Percentiles rank a stretch among this genome's conserved stretches.
phyloP scores from a whole-genome alignment of 2,797 vertebrate genomes.

The Chiroxiphia lanceolata region DNA sequence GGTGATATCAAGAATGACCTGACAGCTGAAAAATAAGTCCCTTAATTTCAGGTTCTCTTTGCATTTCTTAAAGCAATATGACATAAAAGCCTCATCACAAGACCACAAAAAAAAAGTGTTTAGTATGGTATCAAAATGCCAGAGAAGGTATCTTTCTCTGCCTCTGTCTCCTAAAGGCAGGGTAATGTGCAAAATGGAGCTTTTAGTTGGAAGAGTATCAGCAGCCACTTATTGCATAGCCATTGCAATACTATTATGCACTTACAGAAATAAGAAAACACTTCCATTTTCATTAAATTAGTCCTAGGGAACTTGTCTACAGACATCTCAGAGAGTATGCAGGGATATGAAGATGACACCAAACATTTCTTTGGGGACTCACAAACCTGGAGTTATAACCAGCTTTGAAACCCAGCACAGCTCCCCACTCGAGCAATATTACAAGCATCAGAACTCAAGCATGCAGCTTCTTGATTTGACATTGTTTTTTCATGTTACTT shows the following conservation, averaged over 20 bases:
- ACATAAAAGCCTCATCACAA: background rate
- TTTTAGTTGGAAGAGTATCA: background rate
- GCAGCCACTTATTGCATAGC: background rate
- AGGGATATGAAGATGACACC: accelerated
- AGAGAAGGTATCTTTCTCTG: too few relatives aligned
- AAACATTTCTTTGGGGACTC: background rate
- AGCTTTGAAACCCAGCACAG: background rate
- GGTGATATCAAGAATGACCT: background rate
- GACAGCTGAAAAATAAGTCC: background rate
- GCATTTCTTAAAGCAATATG: background rate
- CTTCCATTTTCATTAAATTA: background rate
- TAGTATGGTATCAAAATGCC: too few relatives aligned
- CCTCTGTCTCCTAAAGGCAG: too few relatives aligned
- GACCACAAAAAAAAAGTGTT: too few relatives aligned
- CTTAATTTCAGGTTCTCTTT: background rate
- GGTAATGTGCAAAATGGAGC: background rate
- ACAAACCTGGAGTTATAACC: background rate
- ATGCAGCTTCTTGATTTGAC: background rate
- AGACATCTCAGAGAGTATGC: background rate
- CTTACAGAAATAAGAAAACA: background rate
- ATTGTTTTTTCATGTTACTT: background rate
- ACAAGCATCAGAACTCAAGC: background rate
- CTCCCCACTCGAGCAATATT: background rate
- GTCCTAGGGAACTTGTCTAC: background rate
- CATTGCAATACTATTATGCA: background rate